Evolutionary conservation across 1,140 invertebrate species (phyloP), one percentile per base, ranked within the genome.

Genomic region (Delia radicum): DNA sequence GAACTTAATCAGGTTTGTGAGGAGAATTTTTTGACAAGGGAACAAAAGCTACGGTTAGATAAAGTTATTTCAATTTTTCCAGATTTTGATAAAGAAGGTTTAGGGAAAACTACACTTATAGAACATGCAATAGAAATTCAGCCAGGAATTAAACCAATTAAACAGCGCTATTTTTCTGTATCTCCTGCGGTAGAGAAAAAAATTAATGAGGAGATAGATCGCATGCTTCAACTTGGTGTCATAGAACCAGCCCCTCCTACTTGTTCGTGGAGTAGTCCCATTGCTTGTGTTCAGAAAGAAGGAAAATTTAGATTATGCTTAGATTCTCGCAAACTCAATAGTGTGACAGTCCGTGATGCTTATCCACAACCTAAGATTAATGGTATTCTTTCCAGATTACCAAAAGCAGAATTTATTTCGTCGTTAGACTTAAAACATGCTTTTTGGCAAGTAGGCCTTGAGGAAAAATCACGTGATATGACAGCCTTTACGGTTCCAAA

Each of bases 151-250:
- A 24, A 31, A 48, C 74, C 62, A 6, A 75, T 75, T 21, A 75
- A 75, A 13, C 63, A 75, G 31, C 10, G 65, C 2, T 75, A 37
- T 69, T 75, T 75, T 61, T 71, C 74, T 15, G 65, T 71, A 13
- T 75, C 63, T 2, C 74, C 74, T 12, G 74, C 63, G n/a, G 63
- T 75, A 10, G 63, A 75, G 27, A 75, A 69, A 15, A 63, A 33
- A 33, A 74, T 63, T 28, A 55, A 74, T n/a, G 62, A 55, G 6
- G 74, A 74, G 26, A 63, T 74, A 15, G 74, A 74, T n/a, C 10
- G 18, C 12, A 74, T 74, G 74, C 12, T 74, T 4, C 26, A 33
- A 12, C 15, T 74, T 10, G 74, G 62, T 3, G 62, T 74, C 0
- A 74, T 74, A 33, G 74, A 74, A 74, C 24, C 26, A 8, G 72